phyloP scores from a whole-genome alignment of 2,888 invertebrate species.

The Pristionchus fissidentatus region DNA sequence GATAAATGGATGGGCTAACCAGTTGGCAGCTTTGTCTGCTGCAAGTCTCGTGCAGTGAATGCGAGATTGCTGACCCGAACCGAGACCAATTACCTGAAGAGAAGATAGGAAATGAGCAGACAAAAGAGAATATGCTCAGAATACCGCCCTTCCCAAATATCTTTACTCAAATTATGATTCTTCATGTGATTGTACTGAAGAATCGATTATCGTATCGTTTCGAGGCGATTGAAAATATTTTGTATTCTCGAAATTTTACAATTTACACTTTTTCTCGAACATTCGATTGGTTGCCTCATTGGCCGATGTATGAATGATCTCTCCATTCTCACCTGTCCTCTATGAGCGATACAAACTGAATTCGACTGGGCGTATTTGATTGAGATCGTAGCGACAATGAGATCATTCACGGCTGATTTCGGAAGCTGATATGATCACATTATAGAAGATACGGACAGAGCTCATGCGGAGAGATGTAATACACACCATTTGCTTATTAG shows the following conservation, averaged over 20 bases:
- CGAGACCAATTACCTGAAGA: constrained; percentile 90
- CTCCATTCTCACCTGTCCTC: constrained; percentile 82
- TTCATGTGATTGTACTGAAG: no score
- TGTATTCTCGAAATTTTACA: no score
- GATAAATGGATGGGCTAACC: constrained; percentile 80
- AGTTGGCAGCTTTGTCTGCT: constrained; percentile 95
- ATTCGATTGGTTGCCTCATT: background rate
- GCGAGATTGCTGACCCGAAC: constrained; percentile 98
- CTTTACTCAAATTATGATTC: no score
- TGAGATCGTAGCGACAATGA: constrained; percentile 94
- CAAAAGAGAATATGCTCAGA: no score
- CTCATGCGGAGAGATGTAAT: no score
- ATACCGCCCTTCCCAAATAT: no score
- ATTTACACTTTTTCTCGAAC: background rate
- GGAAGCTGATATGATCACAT: constrained; percentile 80
- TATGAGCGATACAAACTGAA: constrained; percentile 94
- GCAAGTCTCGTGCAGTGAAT: constrained; percentile 98
- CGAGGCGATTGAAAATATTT: no score
- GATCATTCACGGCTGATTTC: constrained; percentile 86
- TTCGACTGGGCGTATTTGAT: constrained; percentile 98
- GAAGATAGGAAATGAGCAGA: no score
- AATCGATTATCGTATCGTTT: no score
- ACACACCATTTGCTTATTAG: background rate
- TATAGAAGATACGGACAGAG: background rate
- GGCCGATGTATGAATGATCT: background rate